Evolutionary conservation across 2,888 invertebrate genomes (phyloP).

Genomic region (Rhogogaster chlorosoma): DNA sequence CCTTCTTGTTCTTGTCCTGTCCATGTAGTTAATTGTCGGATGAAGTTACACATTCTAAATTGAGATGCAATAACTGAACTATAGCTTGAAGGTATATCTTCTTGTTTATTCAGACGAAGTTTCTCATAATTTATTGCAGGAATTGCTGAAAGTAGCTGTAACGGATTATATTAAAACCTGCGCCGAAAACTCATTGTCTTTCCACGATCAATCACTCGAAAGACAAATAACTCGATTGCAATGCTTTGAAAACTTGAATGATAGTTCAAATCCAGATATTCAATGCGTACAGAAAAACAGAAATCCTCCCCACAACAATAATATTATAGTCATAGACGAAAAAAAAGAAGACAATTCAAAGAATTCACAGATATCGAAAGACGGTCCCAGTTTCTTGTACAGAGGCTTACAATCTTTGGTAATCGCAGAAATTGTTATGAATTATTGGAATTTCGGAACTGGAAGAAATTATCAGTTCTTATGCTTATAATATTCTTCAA

Average conservation of each 20-base stretch:
- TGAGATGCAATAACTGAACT: background rate
- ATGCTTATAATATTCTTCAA: background rate
- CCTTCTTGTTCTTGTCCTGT: background rate
- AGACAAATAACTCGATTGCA: conserved; percentile 15
- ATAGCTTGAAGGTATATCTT: background rate
- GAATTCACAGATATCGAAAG: background rate
- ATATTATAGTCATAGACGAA: background rate
- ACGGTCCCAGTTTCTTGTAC: background rate
- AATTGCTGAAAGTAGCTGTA: background rate
- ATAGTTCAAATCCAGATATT: background rate
- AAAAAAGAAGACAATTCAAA: background rate
- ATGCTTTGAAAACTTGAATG: background rate
- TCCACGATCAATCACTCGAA: background rate
- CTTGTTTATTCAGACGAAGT: background rate
- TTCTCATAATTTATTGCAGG: background rate
- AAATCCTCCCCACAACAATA: background rate
- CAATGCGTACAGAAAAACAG: background rate
- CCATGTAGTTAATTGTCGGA: background rate
- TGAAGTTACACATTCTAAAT: too few relatives aligned
- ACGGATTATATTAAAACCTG: background rate
- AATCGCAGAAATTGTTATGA: background rate
- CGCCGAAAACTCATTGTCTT: background rate
- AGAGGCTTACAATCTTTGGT: background rate
- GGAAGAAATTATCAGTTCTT: background rate
- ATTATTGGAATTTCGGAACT: background rate